Base-by-base conservation (phyloP, 2,797 vertebrate species). In the Rhabdophis nuchalis region DNA sequence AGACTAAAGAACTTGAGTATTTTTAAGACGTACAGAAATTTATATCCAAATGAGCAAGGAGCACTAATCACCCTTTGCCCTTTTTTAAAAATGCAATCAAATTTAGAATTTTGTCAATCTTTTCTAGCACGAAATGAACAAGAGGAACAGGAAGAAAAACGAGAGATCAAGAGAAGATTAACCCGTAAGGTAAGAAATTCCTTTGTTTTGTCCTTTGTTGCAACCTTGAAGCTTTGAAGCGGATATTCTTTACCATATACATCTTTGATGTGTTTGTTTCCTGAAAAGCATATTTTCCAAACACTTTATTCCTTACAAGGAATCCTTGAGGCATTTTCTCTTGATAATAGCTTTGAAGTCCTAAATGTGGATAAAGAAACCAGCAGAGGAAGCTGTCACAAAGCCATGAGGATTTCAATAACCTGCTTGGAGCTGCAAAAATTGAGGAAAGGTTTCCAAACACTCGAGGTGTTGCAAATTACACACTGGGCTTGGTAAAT, bases 101-200 rank as follows among this genome's bases (percentile, higher is more conserved):
- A 60, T 93, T 94, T 92, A 95, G 61, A 92, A 64, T 88, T 91
- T 92, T 94, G 32, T 53, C 50, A 93, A 54, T 94, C 95, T 98
- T 91, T 97, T 97, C 92, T 98, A 99, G 99, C 99, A 93, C 98
- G 98, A 91, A 99, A 99, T 96, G 99, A 99, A 95, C 99, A 98
- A 95, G 99, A 99, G 95, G 98, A 99, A 88, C 98, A 99, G 95
- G 99, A 99, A 95, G 99, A 99, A 97, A 99, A 99, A 96, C 97
- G 99, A 95, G 99, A 99, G 97, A 98, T 99, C 95, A 99, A 99
- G 96, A 98, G 98, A 91, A 97, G 99, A 96, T 98, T 99, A 95
- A 98, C 99, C 27, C 98, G 99, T 86, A 99, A 99, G 98, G 99
- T 99, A 96, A 98, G 98, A 53, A 82, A 36, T n/a, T 87, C 82